Evolutionary conservation across 2,888 invertebrate genomes (phyloP), one percentile per base, ranked within the genome.

Genomic region (Pristionchus mayeri): DNA sequence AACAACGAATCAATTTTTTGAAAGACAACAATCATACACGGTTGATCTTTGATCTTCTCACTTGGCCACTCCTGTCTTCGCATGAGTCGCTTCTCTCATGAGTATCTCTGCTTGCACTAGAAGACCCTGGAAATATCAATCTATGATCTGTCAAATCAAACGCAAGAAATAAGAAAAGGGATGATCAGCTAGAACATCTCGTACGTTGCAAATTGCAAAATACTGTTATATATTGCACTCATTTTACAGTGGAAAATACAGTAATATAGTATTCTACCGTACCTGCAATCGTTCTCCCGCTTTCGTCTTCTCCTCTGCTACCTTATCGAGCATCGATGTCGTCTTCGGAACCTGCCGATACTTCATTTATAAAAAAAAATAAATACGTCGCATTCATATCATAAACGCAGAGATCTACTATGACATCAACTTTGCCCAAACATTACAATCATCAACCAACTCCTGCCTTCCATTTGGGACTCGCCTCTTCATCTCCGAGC

Each of bases 401-500:
- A 63, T 3, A 27, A 63, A 57, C 24, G 7, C 7, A 48, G 48
- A 48, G 48, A n/a, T 48, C 16, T 11, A 16, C 11, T 48, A 48
- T 48, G 48, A 48, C n/a, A 16, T 54, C 54, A 54, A 54, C 21
- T 54, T n/a, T n/a, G n/a, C n/a, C n/a, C n/a, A 44, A 44, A 44
- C 13, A 44, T 9, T 34, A 63, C 27, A 4, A 13, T 63, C 6
- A n/a, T n/a, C 63, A 3, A 2, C 37, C 71, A 24, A 24, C 76
- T n/a, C 50, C 27, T 21, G 27, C 21, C 80, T 44, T 7, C n/a
- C n/a, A n/a, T n/a, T n/a, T n/a, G n/a, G n/a, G n/a, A n/a, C n/a
- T n/a, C n/a, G 81, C 71, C 27, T 79, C 80, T 24, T 52, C 44
- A 9, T 80, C 80, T 40, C 85, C 85, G 75, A 85, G 18, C 81